Evolutionary conservation across 2,113 vertebrate genomes (phyloP), one percentile per base, ranked within the genome.

Genomic region (Oryzias javanicus): DNA sequence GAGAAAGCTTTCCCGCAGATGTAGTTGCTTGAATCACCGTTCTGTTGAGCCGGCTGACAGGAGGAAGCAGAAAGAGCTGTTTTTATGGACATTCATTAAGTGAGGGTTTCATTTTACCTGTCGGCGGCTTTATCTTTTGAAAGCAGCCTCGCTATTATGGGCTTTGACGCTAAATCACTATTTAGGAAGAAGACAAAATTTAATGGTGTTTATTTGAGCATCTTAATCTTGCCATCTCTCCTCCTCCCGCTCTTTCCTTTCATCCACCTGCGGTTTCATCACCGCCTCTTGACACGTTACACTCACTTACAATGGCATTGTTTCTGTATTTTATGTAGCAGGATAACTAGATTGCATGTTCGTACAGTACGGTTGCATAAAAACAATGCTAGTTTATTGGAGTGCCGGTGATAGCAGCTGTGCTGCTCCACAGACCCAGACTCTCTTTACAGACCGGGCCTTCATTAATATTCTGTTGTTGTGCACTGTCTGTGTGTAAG

Each of bases 401-500:
- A 64, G 65, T 74, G 74, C 82, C 76, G 68, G 75, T 53, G 72
- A 64, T 55, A 60, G 71, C 86, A 84, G 78, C 74, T 75, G 78
- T 76, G 65, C 66, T 55, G 15, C 49, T 79, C 54, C 63, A 60
- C 79, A 50, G 79, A 52, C 60, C 44, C 44, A 64, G 42, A 72
- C 67, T 27, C 52, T 60, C 67, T 72, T 60, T 60, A 76, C 70
- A 70, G 74, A 83, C 64, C 69, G 70, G 80, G 74, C 86, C 89
- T 87, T 91, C 84, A 87, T 92, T 92, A 92, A 90, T 92, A 92
- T 92, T 91, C 91, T 67, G 85, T 88, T 88, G 91, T 90, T 90
- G 91, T 88, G 80, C 83, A 51, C 74, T 77, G 68, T 80, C 65
- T 85, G 75, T 84, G 70, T 80, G 72, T 76, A 69, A 77, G 57